Percentiles rank a stretch among this genome's conserved stretches.
Evolutionary conservation across 2,888 invertebrate species (phyloP).

Genomic region (Stenodera caucasica): DNA sequence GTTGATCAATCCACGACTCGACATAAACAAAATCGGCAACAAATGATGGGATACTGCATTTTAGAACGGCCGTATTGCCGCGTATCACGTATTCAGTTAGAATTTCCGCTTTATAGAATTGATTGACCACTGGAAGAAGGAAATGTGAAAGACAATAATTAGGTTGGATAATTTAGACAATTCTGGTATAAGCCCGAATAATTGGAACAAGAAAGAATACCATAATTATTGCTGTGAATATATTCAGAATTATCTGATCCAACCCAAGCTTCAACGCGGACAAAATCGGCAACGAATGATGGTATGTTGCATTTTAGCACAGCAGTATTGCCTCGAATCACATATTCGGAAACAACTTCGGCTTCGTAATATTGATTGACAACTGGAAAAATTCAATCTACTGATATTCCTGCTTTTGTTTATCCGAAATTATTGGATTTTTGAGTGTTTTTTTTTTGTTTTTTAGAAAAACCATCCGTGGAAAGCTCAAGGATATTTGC

Average conservation of each 20-base stretch:
- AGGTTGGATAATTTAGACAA: no score
- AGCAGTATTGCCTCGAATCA: slow-evolving; percentile 84
- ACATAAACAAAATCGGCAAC: slow-evolving; percentile 73
- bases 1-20: slow-evolving; percentile 71
- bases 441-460: no score
- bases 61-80: slow-evolving; percentile 71
- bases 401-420: slow-evolving; percentile 16
- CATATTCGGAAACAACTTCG: slow-evolving; percentile 83
- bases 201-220: slow-evolving; percentile 59
- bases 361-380: slow-evolving; percentile 88
- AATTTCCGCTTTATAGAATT: slow-evolving; percentile 72
- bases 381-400: slow-evolving; percentile 61
- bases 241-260: slow-evolving; percentile 69
- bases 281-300: slow-evolving; percentile 88
- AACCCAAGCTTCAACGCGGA: slow-evolving; percentile 83
- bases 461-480: slow-evolving; percentile 35
- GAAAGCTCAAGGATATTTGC: slow-evolving; percentile 21
- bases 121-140: slow-evolving; percentile 65
- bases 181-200: no score
- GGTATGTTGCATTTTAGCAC: slow-evolving; percentile 88
- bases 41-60: slow-evolving; percentile 75
- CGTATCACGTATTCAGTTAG: slow-evolving; percentile 74
- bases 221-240: slow-evolving; percentile 71
- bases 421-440: slow-evolving; percentile 7
- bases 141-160: not conserved